Evolutionary conservation across 2,888 invertebrate species (phyloP).

Genomic region (Cataglyphis livida): DNA sequence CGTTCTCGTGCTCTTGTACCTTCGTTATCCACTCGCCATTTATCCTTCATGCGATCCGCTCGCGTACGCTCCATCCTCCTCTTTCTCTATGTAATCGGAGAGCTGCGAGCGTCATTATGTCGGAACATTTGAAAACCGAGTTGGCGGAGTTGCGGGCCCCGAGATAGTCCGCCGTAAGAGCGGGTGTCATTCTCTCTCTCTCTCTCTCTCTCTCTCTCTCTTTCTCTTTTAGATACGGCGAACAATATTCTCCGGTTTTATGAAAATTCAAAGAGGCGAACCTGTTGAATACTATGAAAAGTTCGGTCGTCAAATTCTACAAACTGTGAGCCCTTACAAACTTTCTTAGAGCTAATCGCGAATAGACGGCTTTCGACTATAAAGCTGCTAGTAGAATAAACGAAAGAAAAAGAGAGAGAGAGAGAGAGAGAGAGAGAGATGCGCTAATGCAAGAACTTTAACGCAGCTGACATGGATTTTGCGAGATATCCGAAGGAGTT

Average conservation of each 20-base stretch:
- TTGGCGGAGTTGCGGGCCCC: slow-evolving; percentile 62
- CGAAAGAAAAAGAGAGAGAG: not conserved
- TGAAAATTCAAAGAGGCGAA: slow-evolving; percentile 66
- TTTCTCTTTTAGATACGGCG: slow-evolving; percentile 29
- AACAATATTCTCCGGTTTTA: slow-evolving; percentile 58
- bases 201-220: not conserved
- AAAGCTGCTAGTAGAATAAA: slow-evolving; percentile 13
- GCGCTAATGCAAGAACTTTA: not conserved
- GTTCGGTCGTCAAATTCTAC: slow-evolving; percentile 36
- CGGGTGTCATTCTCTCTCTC: slow-evolving; percentile 46
- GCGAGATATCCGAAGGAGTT: not conserved
- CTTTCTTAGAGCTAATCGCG: slow-evolving; percentile 56
- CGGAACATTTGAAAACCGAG: slow-evolving; percentile 65
- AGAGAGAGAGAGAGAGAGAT: not conserved
- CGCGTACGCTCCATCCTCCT: slow-evolving; percentile 67
- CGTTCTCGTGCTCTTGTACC: slow-evolving; percentile 82
- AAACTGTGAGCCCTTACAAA: slow-evolving; percentile 15
- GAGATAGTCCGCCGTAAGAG: slow-evolving; percentile 50
- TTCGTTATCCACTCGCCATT: slow-evolving; percentile 84
- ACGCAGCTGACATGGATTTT: not conserved
- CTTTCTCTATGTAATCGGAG: slow-evolving; percentile 80
- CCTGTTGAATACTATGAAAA: slow-evolving; percentile 66
- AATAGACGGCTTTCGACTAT: slow-evolving; percentile 19
- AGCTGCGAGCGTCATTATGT: slow-evolving; percentile 80
- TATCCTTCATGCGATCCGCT: slow-evolving; percentile 78